Percentiles rank a stretch among this genome's conserved stretches.
These are phyloP conservation scores for Trochalopteron elliotii DNA, from an alignment of 2,113 vertebrate genomes.

Conservation along the genomic window DNA sequence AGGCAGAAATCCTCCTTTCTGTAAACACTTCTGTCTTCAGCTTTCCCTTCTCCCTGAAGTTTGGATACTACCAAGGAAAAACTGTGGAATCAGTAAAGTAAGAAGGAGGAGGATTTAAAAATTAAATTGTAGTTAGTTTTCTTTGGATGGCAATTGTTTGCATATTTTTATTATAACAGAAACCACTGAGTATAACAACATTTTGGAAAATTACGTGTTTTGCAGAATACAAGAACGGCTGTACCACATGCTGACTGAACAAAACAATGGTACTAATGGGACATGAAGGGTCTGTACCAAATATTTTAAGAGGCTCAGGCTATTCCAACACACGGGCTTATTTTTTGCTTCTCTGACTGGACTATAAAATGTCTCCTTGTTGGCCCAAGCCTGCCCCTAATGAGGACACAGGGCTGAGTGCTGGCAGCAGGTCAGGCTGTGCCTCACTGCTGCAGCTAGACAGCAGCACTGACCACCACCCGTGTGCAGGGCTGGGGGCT, in stretches of 20 bases:
- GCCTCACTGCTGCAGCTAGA: not conserved
- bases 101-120: not conserved
- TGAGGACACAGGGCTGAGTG: not conserved
- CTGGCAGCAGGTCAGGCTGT: not conserved
- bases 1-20: conserved; percentile 31
- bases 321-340: not conserved
- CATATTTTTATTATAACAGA: not conserved
- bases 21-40: conserved; percentile 60
- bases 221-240: not conserved
- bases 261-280: not conserved
- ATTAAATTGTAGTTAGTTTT: not conserved
- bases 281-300: not conserved
- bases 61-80: conserved; percentile 15
- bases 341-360: not conserved
- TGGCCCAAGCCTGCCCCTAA: not conserved
- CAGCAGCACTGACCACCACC: accelerated
- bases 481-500: accelerated
- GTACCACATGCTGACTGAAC: not conserved
- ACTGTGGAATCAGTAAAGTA: not conserved
- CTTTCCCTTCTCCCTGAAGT: conserved; percentile 34
- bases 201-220: not conserved
- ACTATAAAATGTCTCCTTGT: not conserved
- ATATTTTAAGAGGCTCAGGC: not conserved
- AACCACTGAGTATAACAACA: not conserved
- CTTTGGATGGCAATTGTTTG: not conserved